phyloP scores from a whole-genome alignment of 2,797 vertebrate genomes.

The Intellagama lesueurii region DNA sequence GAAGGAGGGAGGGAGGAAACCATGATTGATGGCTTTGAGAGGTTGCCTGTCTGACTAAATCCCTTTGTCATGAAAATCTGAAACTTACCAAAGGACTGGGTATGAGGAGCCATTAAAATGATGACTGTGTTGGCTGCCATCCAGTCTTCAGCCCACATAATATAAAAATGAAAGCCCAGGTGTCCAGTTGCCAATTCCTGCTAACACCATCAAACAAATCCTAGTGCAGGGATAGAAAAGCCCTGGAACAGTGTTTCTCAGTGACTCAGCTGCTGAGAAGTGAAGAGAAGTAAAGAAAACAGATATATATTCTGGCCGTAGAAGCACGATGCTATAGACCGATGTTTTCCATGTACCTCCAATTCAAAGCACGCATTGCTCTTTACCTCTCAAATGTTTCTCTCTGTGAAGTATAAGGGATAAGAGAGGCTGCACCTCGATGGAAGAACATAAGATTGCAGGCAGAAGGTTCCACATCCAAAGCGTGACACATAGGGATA shows the following conservation, averaged over 20 bases:
- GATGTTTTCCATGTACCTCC: not conserved
- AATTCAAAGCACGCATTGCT: not conserved
- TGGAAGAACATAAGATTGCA: not conserved
- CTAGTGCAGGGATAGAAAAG: not conserved
- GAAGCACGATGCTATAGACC: not conserved
- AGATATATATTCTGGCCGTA: not conserved
- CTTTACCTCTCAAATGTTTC: not conserved
- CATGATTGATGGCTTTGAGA: not conserved
- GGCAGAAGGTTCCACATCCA: not conserved
- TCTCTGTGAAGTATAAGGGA: not conserved
- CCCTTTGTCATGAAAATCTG: constrained; percentile 21
- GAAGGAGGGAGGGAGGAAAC: not conserved
- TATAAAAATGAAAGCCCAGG: not conserved
- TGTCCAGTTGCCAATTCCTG: not conserved
- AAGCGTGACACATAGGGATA: not conserved
- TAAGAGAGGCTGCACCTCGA: not conserved
- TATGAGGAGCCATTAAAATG: constrained; percentile 4
- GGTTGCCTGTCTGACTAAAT: not conserved
- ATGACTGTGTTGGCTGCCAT: constrained; percentile 22
- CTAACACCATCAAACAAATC: not conserved
- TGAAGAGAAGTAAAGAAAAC: not conserved
- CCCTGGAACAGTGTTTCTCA: not conserved
- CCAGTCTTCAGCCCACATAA: constrained; percentile 5
- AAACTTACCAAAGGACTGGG: constrained; percentile 23
- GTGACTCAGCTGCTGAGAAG: not conserved